phyloP scores from a whole-genome alignment of 2,113 vertebrate genomes.

The Saguinus imperator region DNA sequence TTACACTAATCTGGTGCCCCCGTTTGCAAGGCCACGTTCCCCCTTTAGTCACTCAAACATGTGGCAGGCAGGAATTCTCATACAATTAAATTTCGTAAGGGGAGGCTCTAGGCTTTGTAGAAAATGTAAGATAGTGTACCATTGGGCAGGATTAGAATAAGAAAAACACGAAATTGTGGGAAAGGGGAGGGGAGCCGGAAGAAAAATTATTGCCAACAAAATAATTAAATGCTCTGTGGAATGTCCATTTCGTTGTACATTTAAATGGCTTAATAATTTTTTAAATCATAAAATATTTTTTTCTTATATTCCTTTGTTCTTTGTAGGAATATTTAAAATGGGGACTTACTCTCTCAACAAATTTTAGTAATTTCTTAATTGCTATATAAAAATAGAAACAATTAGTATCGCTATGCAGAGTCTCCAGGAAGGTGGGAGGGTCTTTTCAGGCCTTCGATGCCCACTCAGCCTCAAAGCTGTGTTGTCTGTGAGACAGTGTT shows the following conservation, averaged over 20 bases:
- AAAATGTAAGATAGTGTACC: neutral
- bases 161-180: neutral
- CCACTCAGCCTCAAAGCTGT: neutral
- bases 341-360: neutral
- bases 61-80: neutral
- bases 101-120: neutral
- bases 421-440: neutral
- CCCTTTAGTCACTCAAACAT: neutral
- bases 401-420: neutral
- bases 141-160: neutral
- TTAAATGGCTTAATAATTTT: neutral
- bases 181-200: neutral
- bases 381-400: neutral
- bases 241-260: neutral
- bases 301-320: neutral
- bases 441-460: neutral
- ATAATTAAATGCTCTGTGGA: neutral
- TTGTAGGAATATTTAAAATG: neutral
- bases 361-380: neutral
- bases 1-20: neutral
- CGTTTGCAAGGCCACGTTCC: neutral
- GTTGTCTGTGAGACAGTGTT: neutral
- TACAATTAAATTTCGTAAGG: neutral
- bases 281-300: neutral
- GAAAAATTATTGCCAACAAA: neutral